Conservation (phyloP, 92 coral and sea anemone species). For the Virgularia gustaviana region DNA sequence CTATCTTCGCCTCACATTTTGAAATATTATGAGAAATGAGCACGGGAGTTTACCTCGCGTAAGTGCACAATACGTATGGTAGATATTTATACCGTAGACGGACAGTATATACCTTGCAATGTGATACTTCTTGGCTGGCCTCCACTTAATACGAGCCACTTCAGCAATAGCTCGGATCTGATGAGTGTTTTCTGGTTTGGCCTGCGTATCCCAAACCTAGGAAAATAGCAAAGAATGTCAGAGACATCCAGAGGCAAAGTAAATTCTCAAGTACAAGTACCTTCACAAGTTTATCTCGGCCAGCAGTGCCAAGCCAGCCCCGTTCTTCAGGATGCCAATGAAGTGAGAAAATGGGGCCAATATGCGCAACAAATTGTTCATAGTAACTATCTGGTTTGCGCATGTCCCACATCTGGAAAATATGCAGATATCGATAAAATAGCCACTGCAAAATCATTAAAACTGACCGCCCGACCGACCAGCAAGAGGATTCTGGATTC, state of each 20-base stretch:
- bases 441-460: too few relatives aligned
- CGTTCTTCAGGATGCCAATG: conserved; percentile 95
- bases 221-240: not conserved
- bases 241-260: not conserved
- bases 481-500: too few relatives aligned
- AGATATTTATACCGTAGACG: not conserved
- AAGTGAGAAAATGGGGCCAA: conserved; percentile 86
- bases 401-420: conserved; percentile 80
- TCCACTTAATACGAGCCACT: conserved; percentile 91
- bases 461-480: too few relatives aligned
- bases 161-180: conserved; percentile 84
- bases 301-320: conserved; percentile 92
- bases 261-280: conserved; percentile 33
- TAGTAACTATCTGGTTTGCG: conserved; percentile 59
- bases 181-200: conserved; percentile 54
- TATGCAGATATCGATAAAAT: too few relatives aligned
- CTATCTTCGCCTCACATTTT: not conserved
- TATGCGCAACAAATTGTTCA: conserved; percentile 79
- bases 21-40: not conserved
- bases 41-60: not conserved
- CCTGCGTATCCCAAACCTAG: conserved; percentile 88
- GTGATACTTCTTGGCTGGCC: conserved; percentile 83
- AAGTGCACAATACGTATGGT: not conserved
- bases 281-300: conserved; percentile 87
- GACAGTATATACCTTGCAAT: conserved; percentile 87